Percentiles rank a stretch among this genome's conserved stretches.
These are phyloP conservation scores for Latrodectus elegans DNA, from an alignment of 2,888 invertebrate genomes.

Conservation along the genomic window DNA sequence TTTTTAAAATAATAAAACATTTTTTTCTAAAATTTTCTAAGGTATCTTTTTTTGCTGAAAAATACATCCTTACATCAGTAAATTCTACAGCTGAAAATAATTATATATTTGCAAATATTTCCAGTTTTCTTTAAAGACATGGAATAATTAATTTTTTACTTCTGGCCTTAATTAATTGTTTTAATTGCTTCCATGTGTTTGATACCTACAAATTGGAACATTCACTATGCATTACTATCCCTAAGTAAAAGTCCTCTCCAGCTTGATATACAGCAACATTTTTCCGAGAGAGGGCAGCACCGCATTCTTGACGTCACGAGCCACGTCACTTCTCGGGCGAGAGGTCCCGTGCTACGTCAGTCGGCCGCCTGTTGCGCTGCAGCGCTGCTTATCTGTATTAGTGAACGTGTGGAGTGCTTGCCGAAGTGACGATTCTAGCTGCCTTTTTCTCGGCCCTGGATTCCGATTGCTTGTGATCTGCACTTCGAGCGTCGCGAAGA, in stretches of 20 bases:
- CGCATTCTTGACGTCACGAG: slow-evolving; percentile 18
- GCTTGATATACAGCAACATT: not conserved
- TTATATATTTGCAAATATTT: too few species aligned
- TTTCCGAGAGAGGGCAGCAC: slow-evolving; percentile 51
- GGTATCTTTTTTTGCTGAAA: too few species aligned
- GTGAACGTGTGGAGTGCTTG: slow-evolving; percentile 32
- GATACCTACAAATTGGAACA: too few species aligned
- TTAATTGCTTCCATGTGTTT: too few species aligned
- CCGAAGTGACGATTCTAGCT: slow-evolving; percentile 20
- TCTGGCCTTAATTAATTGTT: too few species aligned
- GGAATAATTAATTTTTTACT: too few species aligned
- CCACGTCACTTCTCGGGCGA: slow-evolving; percentile 22
- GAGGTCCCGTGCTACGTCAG: slow-evolving; percentile 47
- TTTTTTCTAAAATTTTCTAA: too few species aligned
- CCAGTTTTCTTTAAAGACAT: too few species aligned
- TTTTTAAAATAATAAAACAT: too few species aligned
- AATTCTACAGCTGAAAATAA: too few species aligned
- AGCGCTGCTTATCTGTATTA: slow-evolving; percentile 35
- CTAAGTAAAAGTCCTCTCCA: slow-evolving; percentile 5
- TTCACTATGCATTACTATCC: not conserved
- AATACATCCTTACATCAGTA: too few species aligned
- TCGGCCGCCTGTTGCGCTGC: slow-evolving; percentile 63
- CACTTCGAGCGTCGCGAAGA: not conserved
- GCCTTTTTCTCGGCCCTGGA: not conserved
- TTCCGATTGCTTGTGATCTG: not conserved